Percentiles rank a stretch among this genome's conserved stretches.
Conservation (phyloP, 2,113 vertebrate species). For the Grus americana region DNA sequence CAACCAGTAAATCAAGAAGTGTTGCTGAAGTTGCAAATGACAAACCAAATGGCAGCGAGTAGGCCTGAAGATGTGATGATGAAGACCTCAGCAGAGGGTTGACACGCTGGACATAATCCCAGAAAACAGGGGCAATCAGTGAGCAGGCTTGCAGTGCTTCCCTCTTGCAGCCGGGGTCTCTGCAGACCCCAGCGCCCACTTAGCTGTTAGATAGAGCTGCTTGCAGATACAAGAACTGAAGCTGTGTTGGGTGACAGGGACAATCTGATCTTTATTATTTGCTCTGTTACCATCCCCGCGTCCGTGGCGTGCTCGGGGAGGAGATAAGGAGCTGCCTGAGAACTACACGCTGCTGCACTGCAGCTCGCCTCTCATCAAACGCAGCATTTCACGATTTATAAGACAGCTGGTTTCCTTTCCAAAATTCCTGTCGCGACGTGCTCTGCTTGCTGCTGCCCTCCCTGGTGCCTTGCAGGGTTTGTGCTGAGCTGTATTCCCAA, state of each 20-base stretch:
- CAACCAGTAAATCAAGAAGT: background rate
- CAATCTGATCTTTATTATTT: background rate
- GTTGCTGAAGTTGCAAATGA: background rate
- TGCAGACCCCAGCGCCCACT: background rate
- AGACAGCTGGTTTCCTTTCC: background rate
- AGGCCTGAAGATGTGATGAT: background rate
- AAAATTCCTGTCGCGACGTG: background rate
- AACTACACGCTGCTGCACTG: background rate
- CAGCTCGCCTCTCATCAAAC: background rate
- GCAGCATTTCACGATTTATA: background rate
- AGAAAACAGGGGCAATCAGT: fast-evolving
- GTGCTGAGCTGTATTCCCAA: background rate
- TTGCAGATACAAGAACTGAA: background rate
- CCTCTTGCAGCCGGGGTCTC: background rate
- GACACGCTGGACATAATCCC: fast-evolving
- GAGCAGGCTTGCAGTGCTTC: background rate
- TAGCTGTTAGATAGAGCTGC: background rate
- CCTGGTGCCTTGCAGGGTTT: background rate
- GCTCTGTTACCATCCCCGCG: background rate
- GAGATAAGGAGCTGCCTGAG: background rate
- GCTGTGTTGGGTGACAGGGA: background rate
- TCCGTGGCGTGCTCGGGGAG: background rate
- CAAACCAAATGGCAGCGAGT: background rate
- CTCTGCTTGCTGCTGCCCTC: background rate
- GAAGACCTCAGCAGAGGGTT: background rate